Percentiles rank a stretch among this genome's conserved stretches.
Evolutionary conservation across 64 coral and sea anemone species (phyloP).

Genomic region (Catalaphyllia jardinei): DNA sequence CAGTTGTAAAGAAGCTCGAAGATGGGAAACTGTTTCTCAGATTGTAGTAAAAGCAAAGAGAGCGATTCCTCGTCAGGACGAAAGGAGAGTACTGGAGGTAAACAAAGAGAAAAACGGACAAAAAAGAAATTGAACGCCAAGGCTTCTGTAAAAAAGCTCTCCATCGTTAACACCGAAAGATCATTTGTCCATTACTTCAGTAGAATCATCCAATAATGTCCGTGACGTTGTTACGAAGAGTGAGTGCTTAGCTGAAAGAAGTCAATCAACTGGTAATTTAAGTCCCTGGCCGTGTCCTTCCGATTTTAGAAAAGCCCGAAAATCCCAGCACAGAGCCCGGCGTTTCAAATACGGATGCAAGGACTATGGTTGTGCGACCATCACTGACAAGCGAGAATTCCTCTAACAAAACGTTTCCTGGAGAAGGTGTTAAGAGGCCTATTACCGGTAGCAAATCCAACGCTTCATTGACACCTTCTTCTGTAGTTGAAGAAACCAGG

Average conservation of each 20-base stretch:
- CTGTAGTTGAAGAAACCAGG: background rate
- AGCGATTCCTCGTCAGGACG: background rate
- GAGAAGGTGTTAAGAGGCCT: background rate
- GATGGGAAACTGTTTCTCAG: background rate
- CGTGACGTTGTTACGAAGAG: background rate
- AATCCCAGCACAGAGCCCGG: background rate
- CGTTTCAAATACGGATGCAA: background rate
- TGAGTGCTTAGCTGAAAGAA: background rate
- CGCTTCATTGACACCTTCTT: background rate
- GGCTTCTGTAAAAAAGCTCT: background rate
- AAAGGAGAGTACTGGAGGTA: background rate
- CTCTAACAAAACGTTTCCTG: background rate
- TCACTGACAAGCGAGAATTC: background rate
- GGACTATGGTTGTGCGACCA: background rate
- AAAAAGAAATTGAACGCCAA: background rate
- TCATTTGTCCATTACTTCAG: slow-evolving; percentile 10
- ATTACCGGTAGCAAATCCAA: slow-evolving; percentile 5
- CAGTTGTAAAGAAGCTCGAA: background rate
- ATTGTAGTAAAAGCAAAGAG: background rate
- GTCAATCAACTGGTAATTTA: background rate
- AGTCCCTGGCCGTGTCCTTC: background rate
- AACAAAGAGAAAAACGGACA: background rate
- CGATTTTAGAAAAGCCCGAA: background rate
- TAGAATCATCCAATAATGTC: background rate
- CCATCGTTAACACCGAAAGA: background rate